Evolutionary conservation across 2,797 vertebrate genomes (phyloP), one percentile per base, ranked within the genome.

Genomic region (Falco naumanni): DNA sequence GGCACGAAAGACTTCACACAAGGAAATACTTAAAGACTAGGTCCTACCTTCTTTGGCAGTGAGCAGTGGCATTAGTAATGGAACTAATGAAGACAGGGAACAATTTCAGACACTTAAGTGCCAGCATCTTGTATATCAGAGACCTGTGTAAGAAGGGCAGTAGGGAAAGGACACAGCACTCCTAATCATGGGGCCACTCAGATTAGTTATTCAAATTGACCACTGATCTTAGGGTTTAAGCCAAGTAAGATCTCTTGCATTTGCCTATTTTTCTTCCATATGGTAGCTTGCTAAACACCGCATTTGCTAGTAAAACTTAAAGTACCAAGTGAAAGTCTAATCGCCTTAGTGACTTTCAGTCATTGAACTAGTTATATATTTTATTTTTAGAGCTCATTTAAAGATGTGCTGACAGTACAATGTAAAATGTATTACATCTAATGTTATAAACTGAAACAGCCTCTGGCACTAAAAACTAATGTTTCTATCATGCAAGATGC

Each of bases 201-300:
- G 9, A 86, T 65, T 64, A 72, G 18, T 88, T 94, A 16, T 86
- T 93, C 72, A 45, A n/a, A 41, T 43, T 84, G 29, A 87, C 57
- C 85, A 53, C 47, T 45, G 33, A 10, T 66, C 47, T 91, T 56
- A 66, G 19, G 8, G 59, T 89, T 87, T 93, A 94, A 93, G 20
- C 10, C 63, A 84, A 87, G 79, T 33, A 88, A 90, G 47, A 87
- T 89, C 53, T 24, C 16, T 79, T 79, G 50, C 43, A 71, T 92
- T 88, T 96, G 39, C 59, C 53, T 61, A 22, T 93, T 93, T 91
- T 54, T 89, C 29, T 92, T 83, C 80, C 85, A 48, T 96, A 83
- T 84, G 60, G 66, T 75, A 54, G 19, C 50, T 87, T 65, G 41
- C 45, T 80, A 89, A 60, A 28, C 24, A 84, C 9, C 20, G 50